Percentiles rank a stretch among this genome's conserved stretches.
Evolutionary conservation across 1,140 invertebrate species (phyloP).

Genomic region (Pogonognathellus flavescens): DNA sequence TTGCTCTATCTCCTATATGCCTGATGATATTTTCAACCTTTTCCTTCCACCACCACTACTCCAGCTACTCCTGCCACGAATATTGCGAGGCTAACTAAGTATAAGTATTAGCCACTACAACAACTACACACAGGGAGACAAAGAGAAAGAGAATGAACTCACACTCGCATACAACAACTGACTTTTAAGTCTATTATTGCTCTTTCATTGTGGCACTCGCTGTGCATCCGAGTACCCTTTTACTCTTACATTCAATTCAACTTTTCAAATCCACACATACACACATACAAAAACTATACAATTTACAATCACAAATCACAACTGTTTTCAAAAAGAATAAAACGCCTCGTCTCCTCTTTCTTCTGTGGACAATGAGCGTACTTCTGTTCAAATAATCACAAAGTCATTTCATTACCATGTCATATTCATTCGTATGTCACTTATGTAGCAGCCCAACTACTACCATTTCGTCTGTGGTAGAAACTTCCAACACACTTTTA

Average conservation of each 20-base stretch:
- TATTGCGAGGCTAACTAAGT: too few relatives aligned
- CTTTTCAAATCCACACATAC: background rate
- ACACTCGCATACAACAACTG: constrained; percentile 27
- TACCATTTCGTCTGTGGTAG: too few relatives aligned
- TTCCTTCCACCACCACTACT: background rate
- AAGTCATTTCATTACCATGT: background rate
- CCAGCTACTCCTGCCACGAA: too few relatives aligned
- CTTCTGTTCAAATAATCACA: background rate
- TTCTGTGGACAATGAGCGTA: background rate
- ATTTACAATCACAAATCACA: constrained; percentile 18
- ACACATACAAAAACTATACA: background rate
- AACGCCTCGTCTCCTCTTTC: background rate
- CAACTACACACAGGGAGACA: background rate
- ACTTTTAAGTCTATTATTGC: constrained; percentile 46
- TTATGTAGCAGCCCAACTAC: too few relatives aligned
- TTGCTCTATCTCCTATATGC: background rate
- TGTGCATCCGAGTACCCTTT: constrained; percentile 31
- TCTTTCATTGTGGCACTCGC: constrained; percentile 45
- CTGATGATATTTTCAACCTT: background rate
- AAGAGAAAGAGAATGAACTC: constrained; percentile 14
- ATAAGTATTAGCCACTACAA: too few relatives aligned
- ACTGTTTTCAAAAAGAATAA: constrained; percentile 6
- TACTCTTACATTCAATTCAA: constrained; percentile 22
- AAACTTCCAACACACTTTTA: too few relatives aligned
- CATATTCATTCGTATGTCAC: background rate